These are phyloP conservation scores for Falco berigora DNA, from an alignment of 2,797 vertebrate species.

Conservation along the genomic window DNA sequence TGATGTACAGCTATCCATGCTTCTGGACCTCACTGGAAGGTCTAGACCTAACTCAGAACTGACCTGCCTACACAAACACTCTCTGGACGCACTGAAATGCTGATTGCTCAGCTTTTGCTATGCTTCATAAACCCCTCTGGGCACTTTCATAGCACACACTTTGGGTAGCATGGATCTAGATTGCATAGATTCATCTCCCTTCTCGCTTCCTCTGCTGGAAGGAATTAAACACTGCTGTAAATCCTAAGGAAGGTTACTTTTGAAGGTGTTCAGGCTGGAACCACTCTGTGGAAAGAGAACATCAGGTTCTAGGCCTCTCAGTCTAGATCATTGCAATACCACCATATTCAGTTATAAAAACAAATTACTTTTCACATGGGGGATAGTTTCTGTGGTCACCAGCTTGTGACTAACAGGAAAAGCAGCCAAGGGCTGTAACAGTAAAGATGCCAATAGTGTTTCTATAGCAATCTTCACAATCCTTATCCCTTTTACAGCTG, in stretches of 20 bases:
- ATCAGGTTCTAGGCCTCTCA: background rate
- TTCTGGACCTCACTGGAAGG: background rate
- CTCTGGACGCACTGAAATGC: background rate
- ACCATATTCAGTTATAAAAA: background rate
- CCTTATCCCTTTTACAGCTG: background rate
- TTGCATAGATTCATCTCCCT: background rate
- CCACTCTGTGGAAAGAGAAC: background rate
- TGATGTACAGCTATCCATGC: background rate
- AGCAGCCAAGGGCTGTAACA: background rate
- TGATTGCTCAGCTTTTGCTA: background rate
- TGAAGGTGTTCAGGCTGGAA: background rate
- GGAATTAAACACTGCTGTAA: background rate
- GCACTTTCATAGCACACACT: background rate
- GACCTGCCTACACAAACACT: background rate
- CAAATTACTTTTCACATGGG: background rate
- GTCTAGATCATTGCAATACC: background rate
- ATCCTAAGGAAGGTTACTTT: background rate
- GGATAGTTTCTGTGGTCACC: background rate
- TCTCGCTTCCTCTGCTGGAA: background rate
- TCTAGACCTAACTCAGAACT: background rate
- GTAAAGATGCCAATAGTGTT: background rate
- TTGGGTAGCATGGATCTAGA: accelerated
- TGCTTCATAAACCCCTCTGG: background rate
- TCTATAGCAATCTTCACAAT: background rate
- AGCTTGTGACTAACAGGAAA: background rate